These are phyloP conservation scores for Peromyscus melanophrys DNA, from an alignment of 2,797 vertebrate genomes.

Conservation along the genomic window DNA sequence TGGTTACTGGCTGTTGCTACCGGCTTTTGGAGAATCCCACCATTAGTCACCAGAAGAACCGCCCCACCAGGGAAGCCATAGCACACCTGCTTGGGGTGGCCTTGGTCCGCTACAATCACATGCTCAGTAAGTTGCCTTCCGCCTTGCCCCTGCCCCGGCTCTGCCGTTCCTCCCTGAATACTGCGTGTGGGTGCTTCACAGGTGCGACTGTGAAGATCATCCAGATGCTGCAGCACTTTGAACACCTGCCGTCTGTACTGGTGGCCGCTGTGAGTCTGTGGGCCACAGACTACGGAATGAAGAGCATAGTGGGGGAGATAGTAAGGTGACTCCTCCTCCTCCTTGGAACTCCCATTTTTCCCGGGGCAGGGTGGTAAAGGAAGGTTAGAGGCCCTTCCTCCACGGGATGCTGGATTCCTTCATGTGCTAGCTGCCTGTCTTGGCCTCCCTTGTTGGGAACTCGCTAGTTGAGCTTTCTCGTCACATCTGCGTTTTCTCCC, in stretches of 20 bases:
- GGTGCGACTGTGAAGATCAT: constrained; percentile 96
- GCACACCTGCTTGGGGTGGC: constrained; percentile 94
- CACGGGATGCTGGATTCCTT: neutral
- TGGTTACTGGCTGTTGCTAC: constrained; percentile 96
- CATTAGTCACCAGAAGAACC: constrained; percentile 94
- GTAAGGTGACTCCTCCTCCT: constrained; percentile 90
- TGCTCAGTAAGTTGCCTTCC: constrained; percentile 93
- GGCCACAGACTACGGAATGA: constrained; percentile 95
- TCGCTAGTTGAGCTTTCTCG: neutral
- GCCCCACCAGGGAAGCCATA: constrained; percentile 93
- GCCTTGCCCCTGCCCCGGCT: neutral
- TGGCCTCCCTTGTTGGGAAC: neutral
- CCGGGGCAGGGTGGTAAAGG: neutral
- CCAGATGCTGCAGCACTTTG: constrained; percentile 97
- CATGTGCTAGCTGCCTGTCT: neutral
- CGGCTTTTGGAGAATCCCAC: constrained; percentile 96
- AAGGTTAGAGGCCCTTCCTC: neutral
- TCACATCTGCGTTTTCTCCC: constrained; percentile 29
- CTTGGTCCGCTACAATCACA: constrained; percentile 94
- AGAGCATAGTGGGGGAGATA: constrained; percentile 95
- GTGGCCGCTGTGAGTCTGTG: constrained; percentile 95
- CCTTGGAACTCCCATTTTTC: neutral
- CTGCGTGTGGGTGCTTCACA: constrained; percentile 68
- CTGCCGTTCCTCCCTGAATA: neutral
- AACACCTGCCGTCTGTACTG: constrained; percentile 95